Evolutionary conservation across 2,113 vertebrate species (phyloP).

Genomic region (Tyto alba): DNA sequence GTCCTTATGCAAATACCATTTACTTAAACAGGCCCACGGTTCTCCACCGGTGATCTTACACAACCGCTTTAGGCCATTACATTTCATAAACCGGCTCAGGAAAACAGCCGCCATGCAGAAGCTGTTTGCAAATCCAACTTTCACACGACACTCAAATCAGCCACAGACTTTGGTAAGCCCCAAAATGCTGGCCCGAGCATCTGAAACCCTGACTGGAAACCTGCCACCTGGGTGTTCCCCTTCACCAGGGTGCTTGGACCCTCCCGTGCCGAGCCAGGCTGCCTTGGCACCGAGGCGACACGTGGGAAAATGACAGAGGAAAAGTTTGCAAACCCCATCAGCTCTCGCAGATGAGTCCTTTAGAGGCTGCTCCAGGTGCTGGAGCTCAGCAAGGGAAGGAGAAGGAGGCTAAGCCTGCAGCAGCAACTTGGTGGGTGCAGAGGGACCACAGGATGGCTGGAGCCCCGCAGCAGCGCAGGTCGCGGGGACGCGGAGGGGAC

Average conservation of each 20-base stretch:
- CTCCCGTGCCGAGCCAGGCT: not conserved
- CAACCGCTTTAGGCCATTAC: not conserved
- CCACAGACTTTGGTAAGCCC: not conserved
- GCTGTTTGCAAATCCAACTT: not conserved
- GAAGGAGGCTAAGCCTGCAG: not conserved
- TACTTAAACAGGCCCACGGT: not conserved
- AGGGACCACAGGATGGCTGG: not conserved
- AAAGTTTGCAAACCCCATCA: not conserved
- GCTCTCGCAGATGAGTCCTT: not conserved
- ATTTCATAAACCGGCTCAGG: not conserved
- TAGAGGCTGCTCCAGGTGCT: not conserved
- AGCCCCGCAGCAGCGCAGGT: not conserved
- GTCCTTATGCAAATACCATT: not conserved
- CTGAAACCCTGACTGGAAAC: not conserved
- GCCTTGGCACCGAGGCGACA: not conserved
- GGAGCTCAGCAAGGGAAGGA: not conserved
- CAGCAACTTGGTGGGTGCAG: not conserved
- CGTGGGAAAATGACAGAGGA: fast-evolving
- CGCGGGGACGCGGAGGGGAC: not conserved
- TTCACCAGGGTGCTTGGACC: not conserved
- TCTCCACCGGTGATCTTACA: not conserved
- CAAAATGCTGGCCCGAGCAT: not conserved
- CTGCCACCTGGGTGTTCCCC: fast-evolving
- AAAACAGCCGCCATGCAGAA: not conserved
- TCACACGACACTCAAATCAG: not conserved